A percentile compares a stretch with the other conserved stretches of the same genome.
Evolutionary conservation across 2,888 invertebrate species (phyloP).

Genomic region (Catocala sponsa): DNA sequence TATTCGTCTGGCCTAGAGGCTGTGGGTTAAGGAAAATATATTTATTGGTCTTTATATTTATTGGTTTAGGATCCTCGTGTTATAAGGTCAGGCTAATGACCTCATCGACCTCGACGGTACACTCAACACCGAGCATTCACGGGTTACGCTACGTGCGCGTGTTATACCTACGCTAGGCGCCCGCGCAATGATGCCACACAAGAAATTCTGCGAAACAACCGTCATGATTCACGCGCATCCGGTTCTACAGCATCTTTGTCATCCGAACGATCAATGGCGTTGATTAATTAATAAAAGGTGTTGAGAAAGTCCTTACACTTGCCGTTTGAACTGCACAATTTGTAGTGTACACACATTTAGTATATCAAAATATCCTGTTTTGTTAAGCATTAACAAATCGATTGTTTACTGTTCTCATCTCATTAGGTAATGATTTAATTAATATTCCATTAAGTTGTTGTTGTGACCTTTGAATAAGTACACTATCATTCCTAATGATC

Average conservation of each 20-base stretch:
- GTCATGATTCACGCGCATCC: constrained; percentile 72
- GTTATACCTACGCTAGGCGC: constrained; percentile 46
- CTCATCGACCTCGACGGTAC: constrained; percentile 58
- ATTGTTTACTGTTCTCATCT: too few relatives aligned
- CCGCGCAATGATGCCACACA: constrained; percentile 42
- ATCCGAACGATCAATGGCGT: constrained; percentile 50
- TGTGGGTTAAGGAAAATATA: constrained; percentile 42
- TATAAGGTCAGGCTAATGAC: constrained; percentile 74
- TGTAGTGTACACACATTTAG: too few relatives aligned
- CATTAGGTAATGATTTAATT: too few relatives aligned
- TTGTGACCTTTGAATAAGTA: too few relatives aligned
- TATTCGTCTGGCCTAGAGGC: constrained; percentile 21
- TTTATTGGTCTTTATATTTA: constrained; percentile 37
- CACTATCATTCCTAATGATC: too few relatives aligned
- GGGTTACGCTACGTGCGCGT: constrained; percentile 39
- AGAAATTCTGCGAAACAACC: constrained; percentile 66
- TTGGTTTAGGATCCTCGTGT: constrained; percentile 48
- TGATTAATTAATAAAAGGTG: constrained; percentile 35
- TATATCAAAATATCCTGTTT: too few relatives aligned
- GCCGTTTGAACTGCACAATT: constrained; percentile 4
- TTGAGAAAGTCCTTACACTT: constrained; percentile 35
- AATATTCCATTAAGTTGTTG: too few relatives aligned
- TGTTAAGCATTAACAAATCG: too few relatives aligned
- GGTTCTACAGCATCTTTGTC: constrained; percentile 66
- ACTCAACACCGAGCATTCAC: constrained; percentile 23